These are phyloP conservation scores for Diaphora mendica DNA, from an alignment of 2,888 invertebrate species.

Conservation along the genomic window DNA sequence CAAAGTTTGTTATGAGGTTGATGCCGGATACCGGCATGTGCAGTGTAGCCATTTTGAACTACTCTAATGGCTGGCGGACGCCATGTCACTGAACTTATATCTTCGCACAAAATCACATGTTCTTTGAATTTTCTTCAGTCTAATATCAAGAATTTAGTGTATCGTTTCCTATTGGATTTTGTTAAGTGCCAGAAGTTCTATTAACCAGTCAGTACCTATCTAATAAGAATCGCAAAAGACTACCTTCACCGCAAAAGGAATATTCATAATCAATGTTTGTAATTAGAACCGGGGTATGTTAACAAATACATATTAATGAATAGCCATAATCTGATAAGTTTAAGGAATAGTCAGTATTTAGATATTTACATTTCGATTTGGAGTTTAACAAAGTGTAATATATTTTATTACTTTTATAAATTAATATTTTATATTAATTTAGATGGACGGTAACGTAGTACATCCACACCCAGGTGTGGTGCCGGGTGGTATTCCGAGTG, in stretches of 20 bases:
- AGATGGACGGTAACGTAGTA: constrained; percentile 81
- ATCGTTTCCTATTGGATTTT: neutral
- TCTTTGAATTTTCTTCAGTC: constrained; percentile 19
- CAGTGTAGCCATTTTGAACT: constrained; percentile 79
- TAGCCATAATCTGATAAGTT: neutral
- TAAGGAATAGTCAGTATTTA: neutral
- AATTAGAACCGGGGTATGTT: constrained; percentile 40
- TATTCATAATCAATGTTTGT: constrained; percentile 33
- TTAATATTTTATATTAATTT: constrained; percentile 17
- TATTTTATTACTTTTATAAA: neutral
- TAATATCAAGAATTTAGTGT: neutral
- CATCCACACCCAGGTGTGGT: constrained; percentile 76
- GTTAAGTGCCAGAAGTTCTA: neutral
- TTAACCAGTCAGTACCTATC: neutral
- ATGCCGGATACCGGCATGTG: constrained; percentile 66
- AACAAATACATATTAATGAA: neutral
- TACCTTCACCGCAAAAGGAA: neutral
- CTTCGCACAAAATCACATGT: constrained; percentile 26
- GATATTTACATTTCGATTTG: neutral
- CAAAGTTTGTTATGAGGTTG: constrained; percentile 32
- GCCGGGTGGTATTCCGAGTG: constrained; percentile 72
- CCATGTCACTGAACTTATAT: constrained; percentile 78
- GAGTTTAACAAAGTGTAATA: neutral
- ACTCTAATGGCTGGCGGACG: constrained; percentile 66
- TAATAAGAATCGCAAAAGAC: neutral